phyloP scores from a whole-genome alignment of 2,888 invertebrate genomes.

The Junonia oenone region DNA sequence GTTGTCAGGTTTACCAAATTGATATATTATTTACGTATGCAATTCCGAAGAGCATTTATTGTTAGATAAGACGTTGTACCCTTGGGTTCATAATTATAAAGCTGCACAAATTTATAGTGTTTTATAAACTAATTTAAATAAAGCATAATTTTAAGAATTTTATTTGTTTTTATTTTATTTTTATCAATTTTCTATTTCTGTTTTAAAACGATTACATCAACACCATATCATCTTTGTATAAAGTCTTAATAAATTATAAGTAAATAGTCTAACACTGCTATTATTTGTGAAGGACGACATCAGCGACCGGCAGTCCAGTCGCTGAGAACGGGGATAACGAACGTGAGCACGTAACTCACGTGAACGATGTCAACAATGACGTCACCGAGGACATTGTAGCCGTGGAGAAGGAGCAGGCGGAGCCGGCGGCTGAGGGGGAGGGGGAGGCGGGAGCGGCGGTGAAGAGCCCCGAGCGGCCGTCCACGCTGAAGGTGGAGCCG shows the following conservation, averaged over 20 bases:
- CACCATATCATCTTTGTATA: neutral
- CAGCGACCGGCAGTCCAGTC: constrained; percentile 10
- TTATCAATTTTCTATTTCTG: neutral
- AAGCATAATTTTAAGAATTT: neutral
- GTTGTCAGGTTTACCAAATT: constrained; percentile 6
- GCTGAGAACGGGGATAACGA: neutral
- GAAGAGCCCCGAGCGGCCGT: constrained; percentile 38
- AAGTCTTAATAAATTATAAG: neutral
- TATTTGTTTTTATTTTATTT: constrained; percentile 4
- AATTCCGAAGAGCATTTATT: constrained; percentile 19
- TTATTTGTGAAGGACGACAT: neutral
- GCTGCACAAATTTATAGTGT: constrained; percentile 6
- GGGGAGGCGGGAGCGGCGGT: constrained; percentile 9
- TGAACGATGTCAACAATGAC: neutral
- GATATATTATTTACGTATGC: constrained; percentile 3
- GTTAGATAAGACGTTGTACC: constrained; percentile 1
- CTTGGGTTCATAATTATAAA: constrained; percentile 1
- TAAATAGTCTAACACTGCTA: neutral
- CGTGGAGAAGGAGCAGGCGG: constrained; percentile 12
- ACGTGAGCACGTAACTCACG: neutral
- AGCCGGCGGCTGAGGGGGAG: constrained; percentile 14
- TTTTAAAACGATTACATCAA: neutral
- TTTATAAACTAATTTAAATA: constrained; percentile 5
- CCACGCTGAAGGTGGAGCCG: constrained; percentile 36
- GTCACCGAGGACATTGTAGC: neutral